Evolutionary conservation across 2,888 invertebrate genomes (phyloP).

Genomic region (Pemphredon lugubris): DNA sequence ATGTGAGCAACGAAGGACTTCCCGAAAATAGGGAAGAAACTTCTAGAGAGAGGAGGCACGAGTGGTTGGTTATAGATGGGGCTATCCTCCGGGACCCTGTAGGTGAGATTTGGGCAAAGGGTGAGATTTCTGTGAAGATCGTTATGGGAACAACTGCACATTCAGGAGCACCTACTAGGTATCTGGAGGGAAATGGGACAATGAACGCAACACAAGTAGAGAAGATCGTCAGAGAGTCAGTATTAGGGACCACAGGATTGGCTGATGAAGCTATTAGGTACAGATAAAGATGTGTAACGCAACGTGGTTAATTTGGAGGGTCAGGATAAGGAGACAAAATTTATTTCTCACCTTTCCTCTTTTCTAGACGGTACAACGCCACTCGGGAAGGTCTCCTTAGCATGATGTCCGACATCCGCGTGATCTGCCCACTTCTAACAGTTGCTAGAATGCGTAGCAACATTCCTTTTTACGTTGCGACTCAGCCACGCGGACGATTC

Average conservation of each 20-base stretch:
- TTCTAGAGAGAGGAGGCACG: slow-evolving; percentile 82
- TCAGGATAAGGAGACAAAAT: too few relatives aligned
- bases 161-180: slow-evolving; percentile 85
- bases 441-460: slow-evolving; percentile 85
- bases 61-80: slow-evolving; percentile 91
- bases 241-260: slow-evolving; percentile 85
- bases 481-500: slow-evolving; percentile 83
- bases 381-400: slow-evolving; percentile 86
- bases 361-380: slow-evolving; percentile 84
- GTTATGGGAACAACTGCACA: slow-evolving; percentile 90
- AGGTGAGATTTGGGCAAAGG: slow-evolving; percentile 84
- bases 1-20: slow-evolving; percentile 79
- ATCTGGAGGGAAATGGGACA: slow-evolving; percentile 84
- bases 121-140: slow-evolving; percentile 82
- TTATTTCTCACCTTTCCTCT: too few relatives aligned
- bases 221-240: slow-evolving; percentile 85
- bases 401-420: slow-evolving; percentile 90
- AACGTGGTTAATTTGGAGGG: too few relatives aligned
- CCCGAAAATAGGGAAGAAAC: slow-evolving; percentile 81
- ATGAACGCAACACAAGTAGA: slow-evolving; percentile 87
- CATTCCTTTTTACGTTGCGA: slow-evolving; percentile 89
- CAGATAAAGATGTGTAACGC: slow-evolving; percentile 10
- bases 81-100: slow-evolving; percentile 86
- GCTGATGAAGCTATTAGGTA: slow-evolving; percentile 84
- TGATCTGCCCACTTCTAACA: slow-evolving; percentile 89